Percentiles rank a stretch among this genome's conserved stretches.
Conservation (phyloP, 1,140 invertebrate genomes). For the Acromyrmex charruanus region DNA sequence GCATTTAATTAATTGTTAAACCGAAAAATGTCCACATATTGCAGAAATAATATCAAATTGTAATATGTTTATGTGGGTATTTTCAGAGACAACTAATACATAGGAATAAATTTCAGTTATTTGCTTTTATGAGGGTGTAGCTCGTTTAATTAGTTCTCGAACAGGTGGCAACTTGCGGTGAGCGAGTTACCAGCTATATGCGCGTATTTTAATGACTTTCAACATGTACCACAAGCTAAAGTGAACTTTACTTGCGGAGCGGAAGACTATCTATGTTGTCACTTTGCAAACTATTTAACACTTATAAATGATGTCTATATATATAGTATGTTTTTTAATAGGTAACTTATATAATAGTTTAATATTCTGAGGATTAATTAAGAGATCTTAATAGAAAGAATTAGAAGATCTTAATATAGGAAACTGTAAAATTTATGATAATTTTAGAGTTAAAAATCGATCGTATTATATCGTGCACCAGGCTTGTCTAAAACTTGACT, state of each 20-base stretch:
- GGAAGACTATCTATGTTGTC: slow-evolving; percentile 9
- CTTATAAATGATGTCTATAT: slow-evolving; percentile 5
- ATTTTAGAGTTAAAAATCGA: neutral
- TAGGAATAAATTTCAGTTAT: slow-evolving; percentile 13
- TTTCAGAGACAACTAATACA: neutral
- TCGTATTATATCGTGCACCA: no score
- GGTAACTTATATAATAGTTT: neutral
- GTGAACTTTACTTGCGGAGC: neutral
- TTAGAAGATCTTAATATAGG: neutral
- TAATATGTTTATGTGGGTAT: neutral
- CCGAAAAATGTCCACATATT: neutral
- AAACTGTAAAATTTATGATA: neutral
- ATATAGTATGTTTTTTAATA: neutral
- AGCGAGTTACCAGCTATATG: slow-evolving; percentile 13
- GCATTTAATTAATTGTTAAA: neutral
- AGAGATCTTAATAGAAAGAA: neutral
- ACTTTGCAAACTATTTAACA: slow-evolving; percentile 36
- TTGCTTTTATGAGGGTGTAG: slow-evolving; percentile 26
- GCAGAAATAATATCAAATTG: neutral
- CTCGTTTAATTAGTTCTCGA: slow-evolving; percentile 50
- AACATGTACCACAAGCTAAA: slow-evolving; percentile 26
- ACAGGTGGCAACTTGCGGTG: slow-evolving; percentile 50
- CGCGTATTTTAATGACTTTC: slow-evolving; percentile 49
- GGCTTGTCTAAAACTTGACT: no score
- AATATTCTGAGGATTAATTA: neutral